phyloP scores from a whole-genome alignment of 1,140 invertebrate species.

The Nylanderia fulva region DNA sequence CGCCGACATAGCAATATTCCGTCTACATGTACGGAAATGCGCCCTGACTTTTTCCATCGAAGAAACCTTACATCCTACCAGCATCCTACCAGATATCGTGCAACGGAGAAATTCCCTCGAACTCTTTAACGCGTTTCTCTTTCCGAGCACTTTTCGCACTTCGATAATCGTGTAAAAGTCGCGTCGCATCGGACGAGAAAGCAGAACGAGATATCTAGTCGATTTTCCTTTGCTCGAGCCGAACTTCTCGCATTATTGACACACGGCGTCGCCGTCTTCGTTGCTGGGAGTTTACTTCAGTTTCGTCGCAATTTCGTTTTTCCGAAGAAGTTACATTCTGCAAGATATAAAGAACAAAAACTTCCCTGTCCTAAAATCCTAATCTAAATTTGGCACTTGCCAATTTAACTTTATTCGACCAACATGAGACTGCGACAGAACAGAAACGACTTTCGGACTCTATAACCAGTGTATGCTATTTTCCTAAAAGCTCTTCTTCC shows the following conservation, averaged over 20 bases:
- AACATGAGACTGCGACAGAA: not conserved
- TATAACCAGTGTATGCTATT: constrained; percentile 15
- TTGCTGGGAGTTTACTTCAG: not conserved
- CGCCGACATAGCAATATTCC: constrained; percentile 24
- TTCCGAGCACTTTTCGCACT: constrained; percentile 2
- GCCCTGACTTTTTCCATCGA: not conserved
- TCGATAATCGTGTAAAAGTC: constrained; percentile 45
- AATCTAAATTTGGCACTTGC: constrained; percentile 34
- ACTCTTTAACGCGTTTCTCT: not conserved
- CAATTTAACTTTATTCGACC: constrained; percentile 50
- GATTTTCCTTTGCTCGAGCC: not conserved
- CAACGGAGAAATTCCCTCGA: not conserved
- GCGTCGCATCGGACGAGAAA: not conserved
- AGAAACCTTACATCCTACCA: not conserved
- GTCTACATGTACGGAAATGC: not conserved
- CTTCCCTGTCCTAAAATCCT: constrained; percentile 13
- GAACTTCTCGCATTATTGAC: constrained; percentile 48
- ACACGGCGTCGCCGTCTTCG: not conserved
- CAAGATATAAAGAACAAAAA: not conserved
- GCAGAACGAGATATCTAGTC: not conserved
- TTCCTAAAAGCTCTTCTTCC: constrained; percentile 10
- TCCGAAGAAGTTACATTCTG: not conserved
- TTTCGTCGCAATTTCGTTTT: constrained; percentile 17
- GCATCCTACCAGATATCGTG: not conserved
- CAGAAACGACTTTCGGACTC: not conserved